Base-by-base conservation (phyloP, 2,888 invertebrate species). In the Ctena decussata region DNA sequence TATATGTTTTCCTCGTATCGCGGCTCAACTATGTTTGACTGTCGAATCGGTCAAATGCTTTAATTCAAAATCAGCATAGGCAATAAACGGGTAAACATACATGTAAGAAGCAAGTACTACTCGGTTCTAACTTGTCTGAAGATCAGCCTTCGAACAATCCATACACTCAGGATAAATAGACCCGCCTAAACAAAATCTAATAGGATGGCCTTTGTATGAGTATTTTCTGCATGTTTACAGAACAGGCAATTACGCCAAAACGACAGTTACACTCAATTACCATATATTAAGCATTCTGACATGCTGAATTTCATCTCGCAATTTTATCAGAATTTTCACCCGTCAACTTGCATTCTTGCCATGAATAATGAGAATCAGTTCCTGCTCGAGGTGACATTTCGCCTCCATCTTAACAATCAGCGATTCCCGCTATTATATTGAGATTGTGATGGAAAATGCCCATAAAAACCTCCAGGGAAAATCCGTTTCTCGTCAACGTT, bases 401-500 rank as follows among this genome's bases (percentile, higher is more conserved):
- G 57, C 57, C 57, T 57, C 57, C 57, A 27, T 27, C 27, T 57
- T 57, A 27, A 57, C 27, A 57, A 57, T 57, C 57, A 57, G 27
- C 27, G 57, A 57, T 27, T 57, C 24, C 44, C 32, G 24, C 65
- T 74, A 79, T 84, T 84, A 84, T 87, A 65, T 80, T 78, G 76
- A 84, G 80, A 87, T 87, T 80, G 76, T 65, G 70, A 73, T 60
- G 73, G 78, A 77, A 82, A 86, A 77, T 85, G 80, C 84, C 84
- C 73, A 78, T 82, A 84, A 78, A 86, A 86, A 76, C 82, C 89
- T 85, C 85, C 74, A 15, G 80, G 88, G 87, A 89, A 84, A 90
- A 89, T 87, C 87, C 88, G 85, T 86, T 87, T 84, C 88, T 89
- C 89, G 84, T 89, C 88, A 83, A 81, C 82, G 80, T 80, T 88